These are phyloP conservation scores for Ephialtes manifestator DNA, from an alignment of 2,888 invertebrate genomes.

Conservation along the genomic window DNA sequence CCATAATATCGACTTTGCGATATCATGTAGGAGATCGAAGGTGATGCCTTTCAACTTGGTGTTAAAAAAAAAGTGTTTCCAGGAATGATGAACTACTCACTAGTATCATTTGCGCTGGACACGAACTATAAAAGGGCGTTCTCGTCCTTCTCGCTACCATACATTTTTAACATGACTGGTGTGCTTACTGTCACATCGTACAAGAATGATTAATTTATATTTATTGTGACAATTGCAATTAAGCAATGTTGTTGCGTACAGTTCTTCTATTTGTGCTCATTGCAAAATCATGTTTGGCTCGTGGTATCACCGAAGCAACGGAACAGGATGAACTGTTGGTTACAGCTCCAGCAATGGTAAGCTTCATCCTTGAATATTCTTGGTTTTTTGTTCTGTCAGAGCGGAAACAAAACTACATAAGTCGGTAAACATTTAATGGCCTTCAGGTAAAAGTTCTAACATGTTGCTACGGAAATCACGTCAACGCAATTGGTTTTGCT, in stretches of 20 bases:
- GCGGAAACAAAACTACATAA: not conserved
- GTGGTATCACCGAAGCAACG: not conserved
- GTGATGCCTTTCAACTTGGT: too few relatives aligned
- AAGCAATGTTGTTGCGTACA: not conserved
- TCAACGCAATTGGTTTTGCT: conserved; percentile 9
- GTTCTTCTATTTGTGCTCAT: not conserved
- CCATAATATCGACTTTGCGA: not conserved
- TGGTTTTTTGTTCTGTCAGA: too few relatives aligned
- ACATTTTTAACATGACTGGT: too few relatives aligned
- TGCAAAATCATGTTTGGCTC: not conserved
- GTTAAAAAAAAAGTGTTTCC: too few relatives aligned
- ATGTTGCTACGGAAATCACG: conserved; percentile 8
- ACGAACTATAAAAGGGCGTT: too few relatives aligned
- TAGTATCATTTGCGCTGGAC: too few relatives aligned
- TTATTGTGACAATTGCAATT: not conserved
- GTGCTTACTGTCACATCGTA: too few relatives aligned
- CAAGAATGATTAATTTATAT: not conserved
- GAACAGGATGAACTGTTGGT: not conserved
- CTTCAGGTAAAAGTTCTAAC: conserved; percentile 31
- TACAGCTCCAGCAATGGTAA: not conserved
- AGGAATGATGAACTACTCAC: too few relatives aligned
- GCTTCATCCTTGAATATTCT: not conserved
- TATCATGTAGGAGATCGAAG: not conserved
- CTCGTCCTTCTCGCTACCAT: too few relatives aligned
- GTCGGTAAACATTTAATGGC: not conserved